Conservation (phyloP, 2,888 invertebrate species). For the Iphiclides podalirius region DNA sequence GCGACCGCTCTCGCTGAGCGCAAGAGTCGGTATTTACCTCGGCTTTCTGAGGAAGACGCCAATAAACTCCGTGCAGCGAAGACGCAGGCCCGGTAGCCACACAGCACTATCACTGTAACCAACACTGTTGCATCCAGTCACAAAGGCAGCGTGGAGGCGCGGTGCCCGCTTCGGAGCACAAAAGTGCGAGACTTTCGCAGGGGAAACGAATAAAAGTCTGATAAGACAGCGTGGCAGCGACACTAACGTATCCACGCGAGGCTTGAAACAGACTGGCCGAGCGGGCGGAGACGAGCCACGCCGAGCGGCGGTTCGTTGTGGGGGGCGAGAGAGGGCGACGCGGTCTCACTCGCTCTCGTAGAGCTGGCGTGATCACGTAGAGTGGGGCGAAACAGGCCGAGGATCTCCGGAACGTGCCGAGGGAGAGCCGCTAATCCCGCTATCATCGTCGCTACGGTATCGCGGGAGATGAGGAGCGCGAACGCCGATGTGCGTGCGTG, state of each 20-base stretch:
- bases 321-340: slow-evolving; percentile 44
- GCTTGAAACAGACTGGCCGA: slow-evolving; percentile 57
- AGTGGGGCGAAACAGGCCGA: slow-evolving; percentile 53
- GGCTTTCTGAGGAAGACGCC: slow-evolving; percentile 60
- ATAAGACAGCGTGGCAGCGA: slow-evolving; percentile 40
- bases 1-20: slow-evolving; percentile 55
- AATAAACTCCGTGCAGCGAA: slow-evolving; percentile 58
- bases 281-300: slow-evolving; percentile 25
- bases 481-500: slow-evolving; percentile 29
- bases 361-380: slow-evolving; percentile 45
- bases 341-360: slow-evolving; percentile 42
- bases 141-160: slow-evolving; percentile 39
- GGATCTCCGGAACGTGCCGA: slow-evolving; percentile 48
- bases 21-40: slow-evolving; percentile 70
- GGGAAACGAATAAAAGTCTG: slow-evolving; percentile 68
- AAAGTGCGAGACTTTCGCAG: slow-evolving; percentile 45
- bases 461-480: slow-evolving; percentile 39
- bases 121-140: slow-evolving; percentile 51
- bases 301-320: slow-evolving; percentile 30
- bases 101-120: slow-evolving; percentile 62
- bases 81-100: slow-evolving; percentile 61
- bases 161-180: slow-evolving; percentile 42
- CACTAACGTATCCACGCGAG: slow-evolving; percentile 41
- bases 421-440: slow-evolving; percentile 56
- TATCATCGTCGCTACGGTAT: slow-evolving; percentile 44